Evolutionary conservation across 2,797 vertebrate genomes (phyloP), one percentile per base, ranked within the genome.

Genomic region (Carapus acus): DNA sequence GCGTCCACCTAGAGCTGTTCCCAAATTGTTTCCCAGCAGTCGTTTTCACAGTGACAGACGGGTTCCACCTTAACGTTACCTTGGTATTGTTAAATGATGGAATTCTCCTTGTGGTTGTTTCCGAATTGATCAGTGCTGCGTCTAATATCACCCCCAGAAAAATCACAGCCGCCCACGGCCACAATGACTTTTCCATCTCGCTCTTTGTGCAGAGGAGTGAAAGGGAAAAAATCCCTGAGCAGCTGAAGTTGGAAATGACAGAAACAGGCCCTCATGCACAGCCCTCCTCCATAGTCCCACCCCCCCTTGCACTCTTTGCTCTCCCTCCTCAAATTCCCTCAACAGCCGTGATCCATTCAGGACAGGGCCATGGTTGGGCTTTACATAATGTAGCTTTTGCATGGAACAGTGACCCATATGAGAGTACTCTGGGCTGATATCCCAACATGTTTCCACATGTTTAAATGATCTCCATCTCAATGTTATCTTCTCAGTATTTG

Each of bases 181-280:
- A 57, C 67, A 77, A 49, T 20, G 62, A 62, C 60, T 67, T 77
- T 61, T 71, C 78, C 85, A 88, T 87, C 39, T 55, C 65, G 33
- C 24, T 71, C 58, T 65, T 54, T 66, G 69, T 68, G 47, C 65
- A 58, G 61, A 47, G 66, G 66, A 65, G 40, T 20, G 23, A 12
- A 15, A 45, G 15, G 22, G 42, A 48, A 56, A 72, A 49, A 7
- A 11, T 33, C 40, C 27, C 27, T 5, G 6, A 29, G 44, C 43
- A 49, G 43, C 62, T 63, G 64, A 67, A 70, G 55, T 54, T 27
- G 52, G 43, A 59, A 51, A 62, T 74, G 58, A 65, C 50, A 67
- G 65, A 65, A 55, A 56, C 80, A 79, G 38, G 71, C 51, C 63
- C 78, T 60, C 56, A 68, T 74, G 48, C 39, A 54, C 56, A 52